Conservation (phyloP, 2,888 invertebrate species). For the Syritta pipiens region DNA sequence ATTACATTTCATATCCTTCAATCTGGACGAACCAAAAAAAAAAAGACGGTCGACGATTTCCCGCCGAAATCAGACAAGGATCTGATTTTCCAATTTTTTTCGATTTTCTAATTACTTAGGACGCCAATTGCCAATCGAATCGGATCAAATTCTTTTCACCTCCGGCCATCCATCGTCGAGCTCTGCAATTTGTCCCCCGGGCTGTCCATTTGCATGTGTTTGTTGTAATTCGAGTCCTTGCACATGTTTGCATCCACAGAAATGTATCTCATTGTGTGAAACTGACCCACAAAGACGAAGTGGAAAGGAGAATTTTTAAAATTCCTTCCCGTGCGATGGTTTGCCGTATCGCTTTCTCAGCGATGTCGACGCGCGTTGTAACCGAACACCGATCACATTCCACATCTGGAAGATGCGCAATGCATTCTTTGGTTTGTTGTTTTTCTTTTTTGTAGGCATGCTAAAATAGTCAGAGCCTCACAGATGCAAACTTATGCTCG, state of each 20-base stretch:
- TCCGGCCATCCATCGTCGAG: conserved; percentile 34
- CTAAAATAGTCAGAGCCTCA: conserved; percentile 9
- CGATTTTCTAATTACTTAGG: conserved; percentile 43
- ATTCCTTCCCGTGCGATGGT: background rate
- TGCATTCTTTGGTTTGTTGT: conserved; percentile 23
- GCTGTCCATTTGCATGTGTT: conserved; percentile 16
- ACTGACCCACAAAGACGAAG: conserved; percentile 4
- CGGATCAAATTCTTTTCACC: background rate
- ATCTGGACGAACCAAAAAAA: conserved; percentile 15
- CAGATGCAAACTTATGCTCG: conserved; percentile 3
- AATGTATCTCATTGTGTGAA: background rate
- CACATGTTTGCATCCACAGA: conserved; percentile 12
- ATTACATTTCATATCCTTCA: conserved; percentile 43
- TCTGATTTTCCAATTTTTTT: background rate
- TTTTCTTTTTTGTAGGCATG: background rate
- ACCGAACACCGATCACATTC: conserved; percentile 41
- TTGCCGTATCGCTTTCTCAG: conserved; percentile 24
- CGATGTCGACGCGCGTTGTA: conserved; percentile 10
- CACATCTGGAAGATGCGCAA: conserved; percentile 39
- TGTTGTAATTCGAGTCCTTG: conserved; percentile 52
- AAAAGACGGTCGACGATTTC: background rate
- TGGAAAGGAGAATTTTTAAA: background rate
- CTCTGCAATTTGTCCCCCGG: conserved; percentile 36
- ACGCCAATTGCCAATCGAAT: conserved; percentile 2
- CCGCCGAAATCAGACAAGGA: background rate